Percentiles rank a stretch among this genome's conserved stretches.
These are phyloP conservation scores for Tipula vernalis DNA, from an alignment of 2,888 invertebrate species.

Conservation along the genomic window DNA sequence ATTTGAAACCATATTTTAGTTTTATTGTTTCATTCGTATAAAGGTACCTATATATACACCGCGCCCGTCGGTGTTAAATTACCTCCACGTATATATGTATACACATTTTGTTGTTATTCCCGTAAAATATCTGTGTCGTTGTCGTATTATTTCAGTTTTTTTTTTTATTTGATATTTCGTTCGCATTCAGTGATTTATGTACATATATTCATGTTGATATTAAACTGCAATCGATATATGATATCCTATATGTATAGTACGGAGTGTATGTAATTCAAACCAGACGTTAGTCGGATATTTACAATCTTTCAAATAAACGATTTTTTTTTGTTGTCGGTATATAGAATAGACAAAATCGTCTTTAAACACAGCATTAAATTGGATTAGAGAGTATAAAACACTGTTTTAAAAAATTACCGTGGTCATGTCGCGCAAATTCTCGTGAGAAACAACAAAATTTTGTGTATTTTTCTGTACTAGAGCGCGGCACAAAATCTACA, in stretches of 20 bases:
- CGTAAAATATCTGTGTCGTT: neutral
- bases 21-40: neutral
- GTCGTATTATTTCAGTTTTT: neutral
- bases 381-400: neutral
- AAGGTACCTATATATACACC: neutral
- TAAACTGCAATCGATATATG: neutral
- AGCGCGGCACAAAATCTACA: neutral
- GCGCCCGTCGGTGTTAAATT: neutral
- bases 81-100: neutral
- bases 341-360: neutral
- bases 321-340: neutral
- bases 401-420: neutral
- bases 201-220: neutral
- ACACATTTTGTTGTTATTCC: neutral
- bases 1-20: neutral
- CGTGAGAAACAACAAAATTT: neutral
- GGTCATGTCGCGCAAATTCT: neutral
- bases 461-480: neutral
- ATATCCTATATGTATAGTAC: neutral
- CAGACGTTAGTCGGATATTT: neutral
- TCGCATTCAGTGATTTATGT: neutral
- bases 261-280: neutral
- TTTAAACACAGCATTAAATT: neutral
- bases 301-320: neutral
- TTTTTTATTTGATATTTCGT: neutral